Conservation (phyloP, 53 echinoderm and acorn worm genomes). For the Henricia sp. region DNA sequence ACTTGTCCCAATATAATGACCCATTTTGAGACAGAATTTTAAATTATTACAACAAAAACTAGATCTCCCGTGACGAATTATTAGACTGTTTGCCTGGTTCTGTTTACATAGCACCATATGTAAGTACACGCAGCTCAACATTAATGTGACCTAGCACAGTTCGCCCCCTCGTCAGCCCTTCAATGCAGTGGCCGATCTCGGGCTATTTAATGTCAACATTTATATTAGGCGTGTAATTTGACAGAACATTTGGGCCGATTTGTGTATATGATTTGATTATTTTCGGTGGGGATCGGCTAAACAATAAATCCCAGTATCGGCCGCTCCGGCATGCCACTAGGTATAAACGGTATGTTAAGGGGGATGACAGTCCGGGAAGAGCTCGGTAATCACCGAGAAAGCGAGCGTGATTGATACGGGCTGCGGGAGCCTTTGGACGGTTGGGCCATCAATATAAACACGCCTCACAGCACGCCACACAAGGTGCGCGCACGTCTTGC, state of each 20-base stretch:
- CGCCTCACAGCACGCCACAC: conserved; percentile 27
- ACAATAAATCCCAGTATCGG: conserved; percentile 38
- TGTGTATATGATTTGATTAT: conserved; percentile 55
- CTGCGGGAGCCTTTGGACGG: conserved; percentile 30
- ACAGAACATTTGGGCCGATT: conserved; percentile 41
- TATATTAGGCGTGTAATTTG: conserved; percentile 63
- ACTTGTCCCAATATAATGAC: too few species aligned
- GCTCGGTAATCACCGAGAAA: conserved; percentile 11
- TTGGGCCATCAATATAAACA: conserved; percentile 36
- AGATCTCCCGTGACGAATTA: too few species aligned
- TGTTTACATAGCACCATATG: not conserved
- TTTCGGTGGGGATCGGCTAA: conserved; percentile 46
- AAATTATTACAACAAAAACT: too few species aligned
- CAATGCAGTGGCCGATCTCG: not conserved
- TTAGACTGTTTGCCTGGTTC: too few species aligned
- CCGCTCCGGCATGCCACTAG: conserved; percentile 32
- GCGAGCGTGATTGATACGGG: conserved; percentile 47
- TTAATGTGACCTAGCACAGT: conserved; percentile 36
- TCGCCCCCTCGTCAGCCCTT: not conserved
- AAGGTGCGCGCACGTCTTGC: not conserved
- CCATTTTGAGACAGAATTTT: too few species aligned
- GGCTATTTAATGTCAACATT: conserved; percentile 57
- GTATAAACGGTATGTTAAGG: conserved; percentile 10
- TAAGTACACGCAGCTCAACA: not conserved
- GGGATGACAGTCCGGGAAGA: not conserved